Percentiles rank a stretch among this genome's conserved stretches.
Evolutionary conservation across 2,113 vertebrate genomes (phyloP).

Genomic region (Oceanites oceanicus): DNA sequence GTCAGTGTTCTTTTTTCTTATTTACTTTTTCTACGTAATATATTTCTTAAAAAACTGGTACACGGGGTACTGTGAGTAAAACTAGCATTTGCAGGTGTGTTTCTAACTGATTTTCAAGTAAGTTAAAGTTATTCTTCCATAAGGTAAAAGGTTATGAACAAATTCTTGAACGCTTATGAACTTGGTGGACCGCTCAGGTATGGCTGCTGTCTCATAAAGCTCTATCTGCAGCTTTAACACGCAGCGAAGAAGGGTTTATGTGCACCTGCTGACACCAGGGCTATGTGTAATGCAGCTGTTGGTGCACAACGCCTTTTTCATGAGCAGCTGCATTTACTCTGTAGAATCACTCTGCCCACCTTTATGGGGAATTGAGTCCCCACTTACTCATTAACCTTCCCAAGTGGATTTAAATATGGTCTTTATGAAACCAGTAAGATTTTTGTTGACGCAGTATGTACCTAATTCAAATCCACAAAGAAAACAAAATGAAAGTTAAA

Average conservation of each 20-base stretch:
- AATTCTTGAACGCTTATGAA: neutral
- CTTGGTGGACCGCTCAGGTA: neutral
- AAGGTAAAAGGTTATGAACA: neutral
- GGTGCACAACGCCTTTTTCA: neutral
- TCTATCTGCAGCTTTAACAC: neutral
- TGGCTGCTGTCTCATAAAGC: neutral
- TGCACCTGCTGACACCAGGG: neutral
- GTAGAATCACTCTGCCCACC: neutral
- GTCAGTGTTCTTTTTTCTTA: neutral
- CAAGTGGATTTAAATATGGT: neutral
- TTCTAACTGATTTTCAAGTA: neutral
- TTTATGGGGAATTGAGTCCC: neutral
- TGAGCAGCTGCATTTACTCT: slow-evolving; percentile 21
- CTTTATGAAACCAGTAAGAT: neutral
- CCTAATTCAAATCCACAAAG: neutral
- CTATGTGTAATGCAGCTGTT: neutral
- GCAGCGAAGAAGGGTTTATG: neutral
- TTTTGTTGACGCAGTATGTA: neutral
- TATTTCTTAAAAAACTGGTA: neutral
- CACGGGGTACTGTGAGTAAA: neutral
- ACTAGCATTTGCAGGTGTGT: neutral
- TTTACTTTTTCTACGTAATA: rapidly evolving
- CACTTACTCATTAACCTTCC: neutral
- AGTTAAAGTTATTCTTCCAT: neutral
- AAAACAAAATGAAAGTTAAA: neutral